phyloP scores from a whole-genome alignment of 2,113 vertebrate genomes.

The Eretmochelys imbricata region DNA sequence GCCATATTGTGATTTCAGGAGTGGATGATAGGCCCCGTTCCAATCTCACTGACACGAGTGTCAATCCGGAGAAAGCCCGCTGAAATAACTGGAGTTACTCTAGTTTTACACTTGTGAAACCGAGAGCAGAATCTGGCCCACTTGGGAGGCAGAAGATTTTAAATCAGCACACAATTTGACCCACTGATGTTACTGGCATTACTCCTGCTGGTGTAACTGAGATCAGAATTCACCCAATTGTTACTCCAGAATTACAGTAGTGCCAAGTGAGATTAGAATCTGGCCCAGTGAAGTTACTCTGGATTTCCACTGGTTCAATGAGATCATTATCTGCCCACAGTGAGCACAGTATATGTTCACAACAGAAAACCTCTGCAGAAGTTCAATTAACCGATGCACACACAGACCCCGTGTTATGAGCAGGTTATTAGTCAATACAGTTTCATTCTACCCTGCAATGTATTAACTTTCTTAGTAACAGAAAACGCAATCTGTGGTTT shows the following conservation, averaged over 20 bases:
- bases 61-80: neutral
- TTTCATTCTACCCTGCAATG: neutral
- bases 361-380: neutral
- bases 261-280: neutral
- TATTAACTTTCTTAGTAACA: neutral
- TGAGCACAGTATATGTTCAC: neutral
- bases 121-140: neutral
- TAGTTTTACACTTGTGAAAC: neutral
- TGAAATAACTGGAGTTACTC: neutral
- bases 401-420: neutral
- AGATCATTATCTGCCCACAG: conserved; percentile 1
- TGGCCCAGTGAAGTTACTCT: conserved; percentile 26
- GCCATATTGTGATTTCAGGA: neutral
- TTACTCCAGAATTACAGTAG: neutral
- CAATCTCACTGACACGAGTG: rapidly evolving
- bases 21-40: rapidly evolving
- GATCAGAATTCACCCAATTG: neutral
- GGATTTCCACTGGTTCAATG: conserved; percentile 21
- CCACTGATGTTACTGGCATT: neutral
- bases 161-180: neutral
- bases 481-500: conserved; percentile 4
- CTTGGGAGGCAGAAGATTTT: neutral
- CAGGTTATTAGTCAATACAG: neutral
- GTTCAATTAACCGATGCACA: neutral
- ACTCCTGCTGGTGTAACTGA: neutral